Evolutionary conservation across 2,797 vertebrate species (phyloP).

Genomic region (Enteromius paludinosus): DNA sequence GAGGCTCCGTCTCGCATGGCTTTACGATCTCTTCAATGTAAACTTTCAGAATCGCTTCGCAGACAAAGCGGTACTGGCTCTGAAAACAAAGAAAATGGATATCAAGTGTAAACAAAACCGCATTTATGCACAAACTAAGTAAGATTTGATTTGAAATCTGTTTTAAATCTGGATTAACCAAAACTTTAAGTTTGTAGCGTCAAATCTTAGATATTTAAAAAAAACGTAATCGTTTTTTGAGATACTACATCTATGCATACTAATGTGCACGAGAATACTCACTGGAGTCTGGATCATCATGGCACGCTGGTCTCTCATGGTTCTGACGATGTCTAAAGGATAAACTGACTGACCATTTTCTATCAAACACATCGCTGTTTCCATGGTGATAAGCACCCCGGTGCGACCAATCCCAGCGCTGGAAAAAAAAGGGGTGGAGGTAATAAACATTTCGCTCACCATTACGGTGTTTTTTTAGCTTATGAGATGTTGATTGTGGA

Average conservation of each 20-base stretch:
- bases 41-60: constrained; percentile 97
- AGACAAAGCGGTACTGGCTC: constrained; percentile 99
- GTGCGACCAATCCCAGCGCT: constrained; percentile 98
- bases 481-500: not conserved
- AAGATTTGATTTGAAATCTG: not conserved
- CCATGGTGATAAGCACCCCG: constrained; percentile 98
- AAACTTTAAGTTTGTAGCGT: not conserved
- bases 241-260: not conserved
- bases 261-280: constrained; percentile 64
- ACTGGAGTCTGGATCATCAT: constrained; percentile 99
- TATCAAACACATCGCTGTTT: constrained; percentile 98
- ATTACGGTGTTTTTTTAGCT: not conserved
- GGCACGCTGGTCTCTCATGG: constrained; percentile 98
- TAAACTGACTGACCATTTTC: constrained; percentile 95
- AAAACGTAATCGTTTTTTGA: not conserved
- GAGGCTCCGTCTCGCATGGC: constrained; percentile 79
- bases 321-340: constrained; percentile 94
- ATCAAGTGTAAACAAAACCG: not conserved
- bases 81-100: constrained; percentile 68
- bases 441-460: not conserved
- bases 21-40: constrained; percentile 94
- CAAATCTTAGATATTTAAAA: not conserved
- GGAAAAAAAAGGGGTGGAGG: constrained; percentile 18
- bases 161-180: not conserved
- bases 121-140: not conserved